Base-by-base conservation (phyloP, 1,140 invertebrate genomes). In the Branchinecta lynchi region DNA sequence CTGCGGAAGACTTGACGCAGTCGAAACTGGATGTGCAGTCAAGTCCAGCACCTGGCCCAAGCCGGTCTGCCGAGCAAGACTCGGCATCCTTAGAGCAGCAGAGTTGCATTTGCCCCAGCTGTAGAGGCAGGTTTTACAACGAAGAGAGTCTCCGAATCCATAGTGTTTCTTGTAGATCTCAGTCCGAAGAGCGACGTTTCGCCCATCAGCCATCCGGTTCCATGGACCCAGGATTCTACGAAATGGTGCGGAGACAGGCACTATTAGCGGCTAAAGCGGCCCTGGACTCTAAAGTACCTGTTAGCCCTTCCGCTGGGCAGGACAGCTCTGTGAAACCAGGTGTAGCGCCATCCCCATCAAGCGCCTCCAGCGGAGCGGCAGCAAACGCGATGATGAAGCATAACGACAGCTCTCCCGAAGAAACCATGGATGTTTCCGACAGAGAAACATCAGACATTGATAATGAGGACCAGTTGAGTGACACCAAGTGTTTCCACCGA, bases 91-190 rank as follows among this genome's bases (percentile, higher is more conserved):
- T 66, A 17, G 20, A 32, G 43, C 70, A 65, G n/a, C 70, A 70
- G 46, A 68, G 68, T n/a, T 66, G 17, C 66, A 66, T 66, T 65
- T 70, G 70, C 21, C 70, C 66, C 9, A 44, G 45, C 21, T 70
- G 70, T n/a, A 51, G 46, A 51, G 43, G 32, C 51, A 70, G 66
- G 66, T 70, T 70, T 44, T 32, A 66, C 32, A 70, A 70, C 66
- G 70, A 70, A 44, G 70, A 70, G 32, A 70, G 70, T 67, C 67
- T 70, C 43, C 32, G 66, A 45, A 66, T 70, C 21, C 70, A 70
- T 65, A 70, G 66, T 45, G 43, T 67, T 8, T 68, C 65, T 7
- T 70, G 70, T 66, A 21, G 45, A 44, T 68, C 68, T 44, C 68
- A 44, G 12, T 44, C 68, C 17, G 68, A 43, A 67, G 66, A 44